phyloP scores from a whole-genome alignment of 2,888 invertebrate species.

The Drosophila infuscata region DNA sequence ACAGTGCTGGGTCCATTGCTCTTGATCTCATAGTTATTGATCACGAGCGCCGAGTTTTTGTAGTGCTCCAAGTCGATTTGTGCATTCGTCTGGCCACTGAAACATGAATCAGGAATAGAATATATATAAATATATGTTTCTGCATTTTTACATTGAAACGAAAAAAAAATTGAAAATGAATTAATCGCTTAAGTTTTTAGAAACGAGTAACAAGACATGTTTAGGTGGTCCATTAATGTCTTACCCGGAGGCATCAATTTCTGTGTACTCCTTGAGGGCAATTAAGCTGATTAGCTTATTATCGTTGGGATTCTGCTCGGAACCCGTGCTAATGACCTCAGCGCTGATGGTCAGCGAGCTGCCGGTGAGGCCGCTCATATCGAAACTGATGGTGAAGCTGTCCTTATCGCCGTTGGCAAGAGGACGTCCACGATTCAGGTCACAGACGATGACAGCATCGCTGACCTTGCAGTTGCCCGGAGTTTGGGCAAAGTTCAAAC shows the following conservation, averaged over 20 bases:
- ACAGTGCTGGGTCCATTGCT: conserved; percentile 84
- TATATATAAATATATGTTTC: background rate
- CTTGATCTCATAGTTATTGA: conserved; percentile 84
- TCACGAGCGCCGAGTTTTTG: conserved; percentile 75
- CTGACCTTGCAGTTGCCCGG: conserved; percentile 82
- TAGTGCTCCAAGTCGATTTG: conserved; percentile 82
- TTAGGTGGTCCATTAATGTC: conserved; percentile 19
- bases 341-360: conserved; percentile 78
- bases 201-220: background rate
- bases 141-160: background rate
- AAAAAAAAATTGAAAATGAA: too few species aligned
- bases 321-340: conserved; percentile 84
- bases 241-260: conserved; percentile 84
- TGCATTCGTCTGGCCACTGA: conserved; percentile 77
- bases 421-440: conserved; percentile 81
- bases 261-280: conserved; percentile 82
- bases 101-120: background rate
- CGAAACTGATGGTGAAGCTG: conserved; percentile 80
- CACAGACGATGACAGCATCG: conserved; percentile 79
- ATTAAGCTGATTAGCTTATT: conserved; percentile 79
- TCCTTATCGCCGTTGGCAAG: conserved; percentile 77
- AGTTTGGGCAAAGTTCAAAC: conserved; percentile 82
- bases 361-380: conserved; percentile 82
- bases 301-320: conserved; percentile 77
- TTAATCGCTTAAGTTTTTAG: background rate